Conservation (phyloP, 2,888 invertebrate species). For the Shargacucullia verbasci region DNA sequence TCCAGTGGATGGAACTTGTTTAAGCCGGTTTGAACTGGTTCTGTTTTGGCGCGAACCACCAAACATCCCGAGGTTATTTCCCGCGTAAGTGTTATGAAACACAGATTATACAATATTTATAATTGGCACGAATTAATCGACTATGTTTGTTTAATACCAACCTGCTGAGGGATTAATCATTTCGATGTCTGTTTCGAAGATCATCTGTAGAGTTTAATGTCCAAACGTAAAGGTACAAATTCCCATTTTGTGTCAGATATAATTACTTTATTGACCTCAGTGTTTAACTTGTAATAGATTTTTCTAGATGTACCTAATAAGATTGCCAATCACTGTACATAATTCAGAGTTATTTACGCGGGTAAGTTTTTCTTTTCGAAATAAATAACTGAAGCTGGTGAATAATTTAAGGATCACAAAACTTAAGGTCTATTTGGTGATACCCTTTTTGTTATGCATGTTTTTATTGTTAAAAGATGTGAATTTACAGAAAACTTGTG, state of each 20-base stretch:
- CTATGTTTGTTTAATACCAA: slow-evolving; percentile 44
- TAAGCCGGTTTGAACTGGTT: slow-evolving; percentile 54
- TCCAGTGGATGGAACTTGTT: slow-evolving; percentile 44
- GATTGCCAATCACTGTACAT: slow-evolving; percentile 20
- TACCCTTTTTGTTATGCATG: slow-evolving; percentile 22
- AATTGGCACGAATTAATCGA: slow-evolving; percentile 56
- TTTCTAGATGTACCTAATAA: too few species aligned
- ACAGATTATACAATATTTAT: slow-evolving; percentile 54
- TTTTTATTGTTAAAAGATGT: slow-evolving; percentile 10
- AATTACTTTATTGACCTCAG: neutral
- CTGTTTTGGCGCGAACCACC: slow-evolving; percentile 64
- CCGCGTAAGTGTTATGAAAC: slow-evolving; percentile 55
- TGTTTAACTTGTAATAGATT: slow-evolving; percentile 23
- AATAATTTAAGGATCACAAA: neutral
- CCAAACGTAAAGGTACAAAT: slow-evolving; percentile 48
- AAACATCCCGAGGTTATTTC: slow-evolving; percentile 62
- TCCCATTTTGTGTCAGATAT: slow-evolving; percentile 37
- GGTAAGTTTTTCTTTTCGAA: slow-evolving; percentile 32
- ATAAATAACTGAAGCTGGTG: neutral
- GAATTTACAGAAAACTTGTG: neutral
- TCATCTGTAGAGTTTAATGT: slow-evolving; percentile 47
- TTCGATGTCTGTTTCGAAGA: slow-evolving; percentile 41
- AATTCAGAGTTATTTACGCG: slow-evolving; percentile 5
- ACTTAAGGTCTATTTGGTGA: neutral
- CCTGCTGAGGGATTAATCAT: slow-evolving; percentile 53